These are phyloP conservation scores for Epinephelus malabaricus DNA, from an alignment of 2,797 vertebrate genomes.

Conservation along the genomic window DNA sequence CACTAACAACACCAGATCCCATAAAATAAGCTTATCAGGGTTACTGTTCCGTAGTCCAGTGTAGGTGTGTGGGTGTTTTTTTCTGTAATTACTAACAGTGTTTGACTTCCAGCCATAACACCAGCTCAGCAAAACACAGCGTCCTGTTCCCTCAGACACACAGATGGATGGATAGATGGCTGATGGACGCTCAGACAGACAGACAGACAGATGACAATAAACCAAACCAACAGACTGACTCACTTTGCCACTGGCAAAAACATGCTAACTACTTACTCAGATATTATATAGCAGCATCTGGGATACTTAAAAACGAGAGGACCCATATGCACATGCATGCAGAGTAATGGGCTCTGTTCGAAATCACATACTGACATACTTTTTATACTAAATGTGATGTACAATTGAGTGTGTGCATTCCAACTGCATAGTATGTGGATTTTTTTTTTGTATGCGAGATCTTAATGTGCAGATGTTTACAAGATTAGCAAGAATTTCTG, in stretches of 20 bases:
- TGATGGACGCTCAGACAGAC: neutral
- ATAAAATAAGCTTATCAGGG: conserved; percentile 40
- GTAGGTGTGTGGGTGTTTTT: conserved; percentile 20
- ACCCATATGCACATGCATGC: neutral
- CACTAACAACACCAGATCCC: neutral
- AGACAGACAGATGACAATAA: conserved; percentile 29
- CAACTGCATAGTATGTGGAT: too few relatives aligned
- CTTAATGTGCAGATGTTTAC: too few relatives aligned
- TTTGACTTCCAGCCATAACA: conserved; percentile 62
- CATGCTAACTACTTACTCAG: conserved; percentile 38
- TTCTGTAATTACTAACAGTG: conserved; percentile 51
- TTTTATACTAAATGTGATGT: too few relatives aligned
- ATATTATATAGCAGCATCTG: conserved; percentile 22
- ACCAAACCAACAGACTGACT: conserved; percentile 32
- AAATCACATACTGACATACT: too few relatives aligned
- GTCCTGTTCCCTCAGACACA: conserved; percentile 25
- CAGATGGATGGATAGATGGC: conserved; percentile 13
- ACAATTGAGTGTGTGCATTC: too few relatives aligned
- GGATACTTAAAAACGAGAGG: neutral
- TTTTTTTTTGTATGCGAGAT: too few relatives aligned
- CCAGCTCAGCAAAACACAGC: conserved; percentile 58
- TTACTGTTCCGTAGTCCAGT: neutral
- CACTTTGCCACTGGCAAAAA: conserved; percentile 15
- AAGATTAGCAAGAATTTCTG: too few relatives aligned
- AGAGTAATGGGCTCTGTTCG: too few relatives aligned